Evolutionary conservation across 2,797 vertebrate genomes (phyloP), one percentile per base, ranked within the genome.

Genomic region (Silurus lanzhouensis): DNA sequence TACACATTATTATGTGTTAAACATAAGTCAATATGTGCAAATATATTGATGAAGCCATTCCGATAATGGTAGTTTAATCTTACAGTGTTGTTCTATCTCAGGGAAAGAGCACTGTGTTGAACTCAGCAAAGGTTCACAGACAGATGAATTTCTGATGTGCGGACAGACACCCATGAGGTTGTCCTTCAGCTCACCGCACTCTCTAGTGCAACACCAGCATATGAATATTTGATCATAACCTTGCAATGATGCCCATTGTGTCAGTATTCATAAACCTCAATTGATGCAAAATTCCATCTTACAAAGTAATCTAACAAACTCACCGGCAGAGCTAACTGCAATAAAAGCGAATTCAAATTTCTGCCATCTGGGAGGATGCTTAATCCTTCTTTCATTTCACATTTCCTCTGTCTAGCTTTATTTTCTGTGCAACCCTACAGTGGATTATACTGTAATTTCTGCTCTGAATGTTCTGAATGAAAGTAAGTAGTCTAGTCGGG

Each of bases 141-240:
- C 76, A 81, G 63, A 78, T 74, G 68, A 71, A 83, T 81, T 80
- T 31, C 82, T 87, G 72, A 58, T 76, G 46, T 67, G 78, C 57
- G 84, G 80, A 83, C 66, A 78, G 76, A 20, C 52, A 58, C 82
- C 27, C 77, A 82, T 81, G 76, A 86, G 46, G n/a, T 64, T 86
- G 85, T 88, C 88, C 88, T 90, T 88, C 82, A 87, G 81, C 72
- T 83, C 84, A 82, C 68, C 58, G 84, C 61, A 84, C 84, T 87
- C 85, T 85, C 64, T 63, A 75, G 71, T 81, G 74, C 82, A 85
- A 88, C 77, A 84, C 27, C 72, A 71, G 60, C 63, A 60, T 77
- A 86, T 85, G 20, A 86, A 88, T 88, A 87, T 89, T 88, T 86
- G 64, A 88, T 88, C 85, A 63, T 71, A 84, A 88, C 84, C 86